phyloP scores from a whole-genome alignment of 2,113 vertebrate species.

The Laticauda laticaudata region DNA sequence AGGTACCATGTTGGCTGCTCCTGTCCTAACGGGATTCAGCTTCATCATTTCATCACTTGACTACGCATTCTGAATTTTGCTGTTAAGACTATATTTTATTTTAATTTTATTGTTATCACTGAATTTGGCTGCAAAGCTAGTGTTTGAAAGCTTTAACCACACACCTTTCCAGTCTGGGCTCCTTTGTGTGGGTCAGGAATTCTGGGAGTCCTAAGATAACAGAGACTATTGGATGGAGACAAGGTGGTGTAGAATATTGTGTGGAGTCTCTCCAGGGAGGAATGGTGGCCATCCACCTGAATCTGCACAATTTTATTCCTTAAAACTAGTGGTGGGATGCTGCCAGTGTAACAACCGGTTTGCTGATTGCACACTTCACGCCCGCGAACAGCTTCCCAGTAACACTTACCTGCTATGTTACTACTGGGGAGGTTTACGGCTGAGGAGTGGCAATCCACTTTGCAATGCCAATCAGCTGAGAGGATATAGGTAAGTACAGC shows the following conservation, averaged over 20 bases:
- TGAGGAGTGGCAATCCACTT: too few relatives aligned
- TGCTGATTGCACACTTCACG: too few relatives aligned
- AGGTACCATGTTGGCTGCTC: neutral
- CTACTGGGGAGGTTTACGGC: too few relatives aligned
- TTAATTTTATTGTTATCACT: neutral
- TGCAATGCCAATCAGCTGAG: too few relatives aligned
- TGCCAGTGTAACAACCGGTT: too few relatives aligned
- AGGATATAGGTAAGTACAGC: too few relatives aligned
- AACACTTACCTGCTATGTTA: too few relatives aligned
- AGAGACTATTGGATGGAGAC: neutral
- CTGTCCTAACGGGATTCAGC: neutral
- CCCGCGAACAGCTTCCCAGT: too few relatives aligned
- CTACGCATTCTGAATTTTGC: neutral
- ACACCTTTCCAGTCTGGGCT: neutral
- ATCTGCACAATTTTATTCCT: neutral
- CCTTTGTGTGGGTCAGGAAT: neutral
- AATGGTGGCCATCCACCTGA: neutral
- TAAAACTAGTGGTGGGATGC: neutral
- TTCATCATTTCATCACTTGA: conserved; percentile 17
- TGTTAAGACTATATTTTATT: neutral
- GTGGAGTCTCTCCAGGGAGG: neutral
- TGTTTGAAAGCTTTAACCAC: neutral
- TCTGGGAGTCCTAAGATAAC: neutral
- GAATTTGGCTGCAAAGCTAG: neutral
- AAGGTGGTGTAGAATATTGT: neutral